Base-by-base conservation (phyloP, 1,140 invertebrate species). In the Penaeus indicus region DNA sequence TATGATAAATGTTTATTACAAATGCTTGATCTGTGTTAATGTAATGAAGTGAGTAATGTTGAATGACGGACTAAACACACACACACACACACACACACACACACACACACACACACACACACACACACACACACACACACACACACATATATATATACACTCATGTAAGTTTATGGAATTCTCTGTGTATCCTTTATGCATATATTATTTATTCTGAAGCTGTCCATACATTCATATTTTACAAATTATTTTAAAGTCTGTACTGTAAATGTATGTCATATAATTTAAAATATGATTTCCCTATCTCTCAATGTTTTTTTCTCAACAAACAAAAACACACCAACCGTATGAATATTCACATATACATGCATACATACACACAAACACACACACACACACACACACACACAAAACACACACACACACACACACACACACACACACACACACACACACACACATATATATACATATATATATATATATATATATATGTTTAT, bases 81-180 rank as follows among this genome's bases (percentile, higher is more conserved):
- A 75, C n/a, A 84, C n/a, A 72, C 54, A 84, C 75, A 84, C 72
- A 84, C 69, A 84, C 69, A 72, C 69, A 84, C 69, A 72, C 32
- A 32, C 32, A 32, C 32, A 32, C 32, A 32, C 32, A 32, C 32
- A 32, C 32, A 32, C 32, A 32, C 32, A 32, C 32, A 32, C 32
- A 32, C 32, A 32, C 32, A 32, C 32, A 32, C 32, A 32, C 2
- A 54, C 42, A 69, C 27, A 69, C 67, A 84, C 67, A 84, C 67
- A 64, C 64, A 64, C 38, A 32, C 32, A 32, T 64, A 21, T 83
- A 27, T 64, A 27, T 83, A 27, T 83, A 19, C 47, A 64, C 67
- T 27, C 27, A n/a, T 82, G 27, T 32, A 13, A 25, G 25, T n/a
- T 2, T 60, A 21, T 79, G 18, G 10, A 19, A 42, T 18, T 61